A percentile compares a stretch with the other conserved stretches of the same genome.
phyloP scores from a whole-genome alignment of 2,113 vertebrate genomes.

The Sinocyclocheilus grahami region DNA sequence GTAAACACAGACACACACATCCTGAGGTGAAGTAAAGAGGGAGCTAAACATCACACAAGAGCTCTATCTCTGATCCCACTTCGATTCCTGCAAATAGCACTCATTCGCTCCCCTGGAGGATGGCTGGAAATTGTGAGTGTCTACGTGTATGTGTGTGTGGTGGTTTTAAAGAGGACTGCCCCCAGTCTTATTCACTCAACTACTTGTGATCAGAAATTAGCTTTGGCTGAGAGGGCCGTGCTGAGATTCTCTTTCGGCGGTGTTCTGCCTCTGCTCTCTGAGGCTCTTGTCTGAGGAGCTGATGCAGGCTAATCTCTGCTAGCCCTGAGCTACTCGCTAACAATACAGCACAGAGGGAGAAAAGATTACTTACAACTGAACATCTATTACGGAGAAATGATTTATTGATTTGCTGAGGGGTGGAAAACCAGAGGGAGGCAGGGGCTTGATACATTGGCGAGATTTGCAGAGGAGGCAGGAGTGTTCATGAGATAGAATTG shows the following conservation, averaged over 20 bases:
- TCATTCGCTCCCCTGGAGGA: not conserved
- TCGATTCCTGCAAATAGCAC: constrained; percentile 11
- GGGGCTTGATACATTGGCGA: constrained; percentile 7
- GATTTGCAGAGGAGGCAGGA: constrained; percentile 1
- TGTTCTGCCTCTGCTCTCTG: not conserved
- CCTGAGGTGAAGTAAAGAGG: not conserved
- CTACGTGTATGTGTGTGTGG: constrained; percentile 13
- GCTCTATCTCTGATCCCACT: constrained; percentile 2
- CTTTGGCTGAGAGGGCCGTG: not conserved
- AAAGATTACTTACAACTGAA: constrained; percentile 42
- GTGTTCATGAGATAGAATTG: not conserved
- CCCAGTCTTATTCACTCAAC: constrained; percentile 6
- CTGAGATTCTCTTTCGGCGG: constrained; percentile 1
- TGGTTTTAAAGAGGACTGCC: not conserved
- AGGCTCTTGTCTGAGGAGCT: constrained; percentile 18
- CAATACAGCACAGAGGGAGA: constrained; percentile 16
- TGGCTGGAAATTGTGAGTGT: not conserved
- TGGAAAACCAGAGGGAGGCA: not conserved
- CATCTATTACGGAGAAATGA: constrained; percentile 30
- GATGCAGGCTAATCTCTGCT: constrained; percentile 21
- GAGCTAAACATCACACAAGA: constrained; percentile 17
- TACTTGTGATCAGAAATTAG: constrained; percentile 31
- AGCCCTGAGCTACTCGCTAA: constrained; percentile 24
- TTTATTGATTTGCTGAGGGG: constrained; percentile 37
- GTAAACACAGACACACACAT: not conserved